Conservation (phyloP, 2,113 vertebrate genomes). For the Cricetomys ansorgei region DNA sequence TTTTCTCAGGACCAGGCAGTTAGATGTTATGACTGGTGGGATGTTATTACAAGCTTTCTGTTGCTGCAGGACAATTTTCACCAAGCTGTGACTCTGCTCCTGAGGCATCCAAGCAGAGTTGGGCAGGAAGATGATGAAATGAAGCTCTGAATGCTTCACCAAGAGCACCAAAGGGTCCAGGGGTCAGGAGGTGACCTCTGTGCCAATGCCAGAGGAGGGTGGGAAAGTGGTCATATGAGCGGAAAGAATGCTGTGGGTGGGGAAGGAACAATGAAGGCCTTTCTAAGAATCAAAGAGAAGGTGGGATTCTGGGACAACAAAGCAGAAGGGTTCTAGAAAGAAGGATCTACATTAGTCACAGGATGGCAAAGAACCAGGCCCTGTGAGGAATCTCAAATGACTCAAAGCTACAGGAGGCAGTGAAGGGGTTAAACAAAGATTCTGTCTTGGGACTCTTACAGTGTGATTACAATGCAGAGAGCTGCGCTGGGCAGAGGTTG, state of each 20-base stretch:
- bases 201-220: neutral
- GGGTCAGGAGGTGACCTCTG: neutral
- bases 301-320: neutral
- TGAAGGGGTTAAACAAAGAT: too few relatives aligned
- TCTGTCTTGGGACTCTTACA: too few relatives aligned
- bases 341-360: too few relatives aligned
- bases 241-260: neutral
- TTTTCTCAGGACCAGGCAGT: neutral
- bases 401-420: too few relatives aligned
- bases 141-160: neutral
- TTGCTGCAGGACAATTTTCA: neutral
- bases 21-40: neutral
- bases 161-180: neutral
- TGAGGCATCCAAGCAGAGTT: accelerated
- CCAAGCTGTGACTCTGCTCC: neutral
- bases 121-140: neutral
- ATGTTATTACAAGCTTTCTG: neutral
- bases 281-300: too few relatives aligned
- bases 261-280: neutral
- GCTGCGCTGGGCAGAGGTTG: too few relatives aligned
- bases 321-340: too few relatives aligned
- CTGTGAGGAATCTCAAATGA: neutral
- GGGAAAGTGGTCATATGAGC: neutral
- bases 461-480: too few relatives aligned
- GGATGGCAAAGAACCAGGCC: neutral